Base-by-base conservation (phyloP, 2,113 vertebrate species). In the Melierax canorus region DNA sequence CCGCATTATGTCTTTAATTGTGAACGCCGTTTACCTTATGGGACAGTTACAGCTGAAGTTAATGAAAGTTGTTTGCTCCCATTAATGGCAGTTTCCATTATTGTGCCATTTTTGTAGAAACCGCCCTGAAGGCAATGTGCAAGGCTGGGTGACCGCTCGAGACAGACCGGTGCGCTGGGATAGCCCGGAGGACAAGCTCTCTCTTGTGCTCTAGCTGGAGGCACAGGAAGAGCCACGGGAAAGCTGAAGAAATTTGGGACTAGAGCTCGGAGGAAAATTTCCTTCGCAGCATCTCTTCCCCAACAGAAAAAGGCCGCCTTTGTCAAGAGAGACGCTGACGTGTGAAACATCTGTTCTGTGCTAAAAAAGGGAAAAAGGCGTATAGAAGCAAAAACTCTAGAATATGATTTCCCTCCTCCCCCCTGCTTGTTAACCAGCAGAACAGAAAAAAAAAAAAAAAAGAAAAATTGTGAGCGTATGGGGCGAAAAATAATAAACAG, bases 51-150 rank as follows among this genome's bases (percentile, higher is more conserved):
- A 68, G 87, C 69, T 55, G 51, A 94, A 59, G 41, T 81, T 94
- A 97, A 96, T 73, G 72, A 29, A 62, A 73, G 69, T 94, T 97
- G 86, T 95, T 97, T 94, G 68, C 91, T 97, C 80, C 78, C 22
- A n/a, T 95, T 97, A 95, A 97, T 95, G 92, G 80, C 80, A 62
- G 29, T 97, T 97, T 88, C 88, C 46, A 38, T 94, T 85, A 53
- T 50, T 91, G 71, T 96, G 87, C 63, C 67, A 12, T 96, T 97
- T 77, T 50, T 90, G 56, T 20, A 29, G 88, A 43, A 92, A 64
- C 23, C 36, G 23, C 30, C 24, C 36, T 41, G 45, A 62, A 56
- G 88, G 95, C 26, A 45, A 32, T 51, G 90, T 67, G 78, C 45
- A 79, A 93, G 95, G 68, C 64, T 43, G 67, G 87, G 56, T 68